Percentiles rank a stretch among this genome's conserved stretches.
phyloP scores from a whole-genome alignment of 2,888 invertebrate species.

The Microchrysa polita region DNA sequence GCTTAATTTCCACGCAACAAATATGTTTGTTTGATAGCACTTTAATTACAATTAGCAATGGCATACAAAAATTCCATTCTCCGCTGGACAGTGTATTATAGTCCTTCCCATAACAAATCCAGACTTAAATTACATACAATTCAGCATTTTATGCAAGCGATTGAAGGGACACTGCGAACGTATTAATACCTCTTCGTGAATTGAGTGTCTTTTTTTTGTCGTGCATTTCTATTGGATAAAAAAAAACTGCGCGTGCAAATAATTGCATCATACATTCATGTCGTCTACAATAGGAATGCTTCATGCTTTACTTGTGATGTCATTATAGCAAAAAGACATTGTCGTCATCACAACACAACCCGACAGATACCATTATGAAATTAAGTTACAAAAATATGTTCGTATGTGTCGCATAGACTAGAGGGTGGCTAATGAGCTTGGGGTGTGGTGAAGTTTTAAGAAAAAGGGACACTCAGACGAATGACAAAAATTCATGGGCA shows the following conservation, averaged over 20 bases:
- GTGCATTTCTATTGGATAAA: background rate
- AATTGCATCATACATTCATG: constrained; percentile 17
- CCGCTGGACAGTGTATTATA: constrained; percentile 7
- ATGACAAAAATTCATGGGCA: constrained; percentile 29
- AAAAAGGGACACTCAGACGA: constrained; percentile 26
- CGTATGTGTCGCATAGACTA: too few species aligned
- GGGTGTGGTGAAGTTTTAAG: too few species aligned
- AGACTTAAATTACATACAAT: too few species aligned
- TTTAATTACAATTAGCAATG: constrained; percentile 43
- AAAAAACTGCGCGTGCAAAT: constrained; percentile 40
- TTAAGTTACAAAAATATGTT: constrained; percentile 4
- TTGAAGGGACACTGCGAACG: too few species aligned
- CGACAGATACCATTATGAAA: constrained; percentile 11
- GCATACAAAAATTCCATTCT: too few species aligned
- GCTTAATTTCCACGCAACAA: background rate
- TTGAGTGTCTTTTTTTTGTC: too few species aligned
- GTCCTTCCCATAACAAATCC: background rate
- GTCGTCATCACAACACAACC: constrained; percentile 29
- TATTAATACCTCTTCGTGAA: too few species aligned
- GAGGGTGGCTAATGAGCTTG: too few species aligned
- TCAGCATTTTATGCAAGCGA: too few species aligned
- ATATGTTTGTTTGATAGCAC: constrained; percentile 32
- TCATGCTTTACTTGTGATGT: constrained; percentile 22
- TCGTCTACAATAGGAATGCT: too few species aligned
- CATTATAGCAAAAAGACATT: too few species aligned